Conservation (phyloP, 1,140 invertebrate species). For the Apocrypta bakeri region DNA sequence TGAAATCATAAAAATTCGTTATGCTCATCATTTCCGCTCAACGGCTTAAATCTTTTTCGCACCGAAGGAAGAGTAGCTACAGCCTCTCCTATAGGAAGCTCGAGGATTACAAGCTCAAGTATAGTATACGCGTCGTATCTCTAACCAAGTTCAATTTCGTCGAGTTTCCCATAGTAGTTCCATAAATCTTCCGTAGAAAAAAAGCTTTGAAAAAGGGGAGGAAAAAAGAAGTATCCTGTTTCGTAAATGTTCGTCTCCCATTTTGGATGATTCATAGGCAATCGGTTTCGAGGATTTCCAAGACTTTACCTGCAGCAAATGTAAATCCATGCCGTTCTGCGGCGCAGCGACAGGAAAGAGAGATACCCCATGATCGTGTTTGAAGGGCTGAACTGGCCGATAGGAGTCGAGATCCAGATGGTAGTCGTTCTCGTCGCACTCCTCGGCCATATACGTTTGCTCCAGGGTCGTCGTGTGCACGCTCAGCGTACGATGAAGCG, state of each 20-base stretch:
- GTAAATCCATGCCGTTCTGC: conserved; percentile 82
- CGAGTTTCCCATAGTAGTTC: no score
- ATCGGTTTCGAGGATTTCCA: background rate
- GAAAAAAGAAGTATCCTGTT: no score
- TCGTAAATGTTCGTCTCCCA: no score
- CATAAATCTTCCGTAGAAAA: no score
- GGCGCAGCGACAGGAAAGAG: conserved; percentile 83
- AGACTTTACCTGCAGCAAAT: conserved; percentile 81
- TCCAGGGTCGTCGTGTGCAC: conserved; percentile 76
- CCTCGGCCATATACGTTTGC: conserved; percentile 74
- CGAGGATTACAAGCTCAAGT: conserved; percentile 9
- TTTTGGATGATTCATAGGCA: no score
- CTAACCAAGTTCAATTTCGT: no score
- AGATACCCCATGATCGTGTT: conserved; percentile 90
- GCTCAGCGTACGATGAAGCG: conserved; percentile 70
- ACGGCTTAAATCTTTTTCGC: no score
- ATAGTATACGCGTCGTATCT: no score
- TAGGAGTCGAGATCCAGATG: conserved; percentile 86
- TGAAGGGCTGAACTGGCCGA: conserved; percentile 87
- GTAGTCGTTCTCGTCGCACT: conserved; percentile 78
- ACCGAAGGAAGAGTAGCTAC: background rate
- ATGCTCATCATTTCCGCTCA: no score
- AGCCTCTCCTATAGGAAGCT: conserved; percentile 1
- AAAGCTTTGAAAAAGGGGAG: no score
- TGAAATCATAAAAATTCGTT: no score